Conservation (phyloP, 2,888 invertebrate genomes). For the Pammene fasciana region DNA sequence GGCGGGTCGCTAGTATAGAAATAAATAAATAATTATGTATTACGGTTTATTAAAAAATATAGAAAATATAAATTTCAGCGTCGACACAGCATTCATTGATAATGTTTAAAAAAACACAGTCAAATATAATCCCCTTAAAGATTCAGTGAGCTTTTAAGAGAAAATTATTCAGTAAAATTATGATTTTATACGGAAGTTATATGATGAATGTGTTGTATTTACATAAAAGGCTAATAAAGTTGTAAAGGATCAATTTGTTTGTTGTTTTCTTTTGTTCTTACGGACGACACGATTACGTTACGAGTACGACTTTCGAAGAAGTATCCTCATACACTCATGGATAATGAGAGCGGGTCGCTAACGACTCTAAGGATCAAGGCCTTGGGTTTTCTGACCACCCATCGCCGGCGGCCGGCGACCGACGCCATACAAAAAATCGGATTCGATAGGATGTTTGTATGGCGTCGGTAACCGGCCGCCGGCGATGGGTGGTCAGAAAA, state of each 20-base stretch:
- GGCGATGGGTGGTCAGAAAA: no score
- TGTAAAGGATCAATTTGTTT: conserved; percentile 1
- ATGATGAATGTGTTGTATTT: conserved; percentile 16
- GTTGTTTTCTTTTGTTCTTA: neutral
- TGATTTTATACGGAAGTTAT: neutral
- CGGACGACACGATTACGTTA: neutral
- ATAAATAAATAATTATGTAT: no score
- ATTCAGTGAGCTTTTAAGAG: neutral
- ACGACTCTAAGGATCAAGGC: no score
- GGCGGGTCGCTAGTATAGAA: no score
- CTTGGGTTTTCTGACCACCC: no score
- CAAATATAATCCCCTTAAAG: neutral
- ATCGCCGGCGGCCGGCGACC: no score
- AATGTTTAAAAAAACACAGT: neutral
- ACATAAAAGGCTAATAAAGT: conserved; percentile 23
- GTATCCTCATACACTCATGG: neutral
- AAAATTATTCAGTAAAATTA: neutral
- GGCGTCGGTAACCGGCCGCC: no score
- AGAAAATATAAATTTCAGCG: no score
- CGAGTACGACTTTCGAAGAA: neutral
- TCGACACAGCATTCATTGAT: neutral
- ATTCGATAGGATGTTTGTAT: no score
- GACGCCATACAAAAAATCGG: no score
- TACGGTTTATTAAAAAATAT: no score
- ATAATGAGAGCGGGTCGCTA: no score